These are phyloP conservation scores for Cynoglossus semilaevis DNA, from an alignment of 2,113 vertebrate genomes.

Conservation along the genomic window DNA sequence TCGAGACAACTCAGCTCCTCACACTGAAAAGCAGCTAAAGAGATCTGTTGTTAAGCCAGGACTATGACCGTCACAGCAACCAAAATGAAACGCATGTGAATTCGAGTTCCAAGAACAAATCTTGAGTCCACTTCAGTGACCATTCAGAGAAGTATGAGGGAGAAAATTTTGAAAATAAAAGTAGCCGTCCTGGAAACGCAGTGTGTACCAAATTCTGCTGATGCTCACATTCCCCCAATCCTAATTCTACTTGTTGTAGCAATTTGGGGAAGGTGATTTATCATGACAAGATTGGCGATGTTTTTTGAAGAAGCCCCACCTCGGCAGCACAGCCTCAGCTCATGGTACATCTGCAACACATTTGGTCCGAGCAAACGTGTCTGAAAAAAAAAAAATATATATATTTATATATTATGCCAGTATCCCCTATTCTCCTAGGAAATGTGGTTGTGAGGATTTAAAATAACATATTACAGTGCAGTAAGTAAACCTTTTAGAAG, in stretches of 20 bases:
- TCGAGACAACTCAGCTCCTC: too few species aligned
- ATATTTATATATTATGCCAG: too few species aligned
- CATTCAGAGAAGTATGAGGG: conserved; percentile 51
- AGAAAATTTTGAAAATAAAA: conserved; percentile 42
- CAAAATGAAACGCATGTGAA: not conserved
- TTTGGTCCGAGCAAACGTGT: conserved; percentile 69
- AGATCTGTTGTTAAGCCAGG: too few species aligned
- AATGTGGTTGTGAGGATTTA: conserved; percentile 75
- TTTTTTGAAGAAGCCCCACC: conserved; percentile 65
- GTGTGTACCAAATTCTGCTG: conserved; percentile 38
- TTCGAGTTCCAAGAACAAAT: conserved; percentile 32
- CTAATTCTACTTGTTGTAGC: conserved; percentile 53
- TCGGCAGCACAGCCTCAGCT: conserved; percentile 33
- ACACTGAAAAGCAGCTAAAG: too few species aligned
- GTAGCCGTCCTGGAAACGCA: conserved; percentile 6
- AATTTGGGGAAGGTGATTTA: conserved; percentile 68
- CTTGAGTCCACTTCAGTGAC: not conserved
- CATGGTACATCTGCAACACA: conserved; percentile 76
- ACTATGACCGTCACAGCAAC: conserved; percentile 2
- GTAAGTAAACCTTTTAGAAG: conserved; percentile 79
- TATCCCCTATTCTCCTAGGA: conserved; percentile 75
- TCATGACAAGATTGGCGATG: conserved; percentile 57
- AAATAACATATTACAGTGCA: conserved; percentile 78
- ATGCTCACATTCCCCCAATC: conserved; percentile 43
- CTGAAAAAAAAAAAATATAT: conserved; percentile 40